Base-by-base conservation (phyloP, 2,113 vertebrate genomes). In the Anhinga rufa region DNA sequence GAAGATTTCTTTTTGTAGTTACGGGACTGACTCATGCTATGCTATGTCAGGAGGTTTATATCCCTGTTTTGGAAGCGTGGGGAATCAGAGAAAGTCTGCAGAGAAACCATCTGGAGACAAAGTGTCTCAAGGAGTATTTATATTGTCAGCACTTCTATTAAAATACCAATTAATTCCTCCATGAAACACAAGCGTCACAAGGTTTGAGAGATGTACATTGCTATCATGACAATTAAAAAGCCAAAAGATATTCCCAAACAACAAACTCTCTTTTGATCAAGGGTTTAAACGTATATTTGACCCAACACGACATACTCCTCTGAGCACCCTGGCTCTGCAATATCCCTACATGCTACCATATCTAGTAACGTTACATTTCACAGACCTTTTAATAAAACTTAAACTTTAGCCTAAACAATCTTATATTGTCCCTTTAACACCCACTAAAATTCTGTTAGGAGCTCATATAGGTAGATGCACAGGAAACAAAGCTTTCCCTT, bases 61-160 rank as follows among this genome's bases (percentile, higher is more conserved):
- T 88, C 84, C 62, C 62, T 77, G 58, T 91, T 95, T 93, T 82
- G 84, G 84, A 93, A 92, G 70, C 80, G 86, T 92, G 91, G 60
- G 84, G 91, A 95, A 91, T 72, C 49, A 72, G 80, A 84, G 52
- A 91, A 88, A 82, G 29, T 92, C 88, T 96, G 62, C 74, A 70
- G 84, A 94, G 89, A 77, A 90, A 74, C 93, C 95, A 96, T 95
- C 90, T 95, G 95, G 95, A 96, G 90, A 82, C 42, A 46, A 91
- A 91, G 85, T 86, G 36, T 93, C 42, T 91, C 82, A 65, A 58
- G 54, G 40, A 81, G 38, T 95, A 88, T 95, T 96, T 96, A 88
- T 94, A 82, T 90, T 95, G 93, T 93, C 86, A 92, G 75, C 36
- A 65, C 91, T 92, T 89, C 81, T 94, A 85, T 75, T 95, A 92